Conservation (phyloP, 2,797 vertebrate species). For the Microctenopoma steveboyesi region DNA sequence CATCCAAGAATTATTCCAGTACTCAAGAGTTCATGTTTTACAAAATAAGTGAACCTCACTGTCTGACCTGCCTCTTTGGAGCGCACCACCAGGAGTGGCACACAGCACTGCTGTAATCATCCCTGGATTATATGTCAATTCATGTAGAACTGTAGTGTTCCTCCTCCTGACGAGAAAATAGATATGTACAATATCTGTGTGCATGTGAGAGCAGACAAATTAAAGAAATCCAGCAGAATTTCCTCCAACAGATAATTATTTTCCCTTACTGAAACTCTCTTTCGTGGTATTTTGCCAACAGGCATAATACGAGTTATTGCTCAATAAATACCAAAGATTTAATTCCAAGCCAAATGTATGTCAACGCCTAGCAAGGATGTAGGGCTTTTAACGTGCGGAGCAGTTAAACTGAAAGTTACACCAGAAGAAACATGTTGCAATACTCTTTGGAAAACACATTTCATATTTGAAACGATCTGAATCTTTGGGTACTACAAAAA, state of each 20-base stretch:
- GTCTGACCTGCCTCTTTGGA: constrained; percentile 53
- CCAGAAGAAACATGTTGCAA: constrained; percentile 74
- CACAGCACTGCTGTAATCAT: constrained; percentile 21
- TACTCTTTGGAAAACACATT: constrained; percentile 78
- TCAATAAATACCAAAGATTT: constrained; percentile 79
- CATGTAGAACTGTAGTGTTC: constrained; percentile 41
- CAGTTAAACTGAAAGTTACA: constrained; percentile 72
- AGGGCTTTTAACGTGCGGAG: constrained; percentile 61
- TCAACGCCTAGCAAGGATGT: constrained; percentile 71
- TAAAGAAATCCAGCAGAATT: constrained; percentile 65
- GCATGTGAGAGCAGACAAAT: constrained; percentile 63
- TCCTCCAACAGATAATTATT: constrained; percentile 64
- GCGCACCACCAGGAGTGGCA: constrained; percentile 39
- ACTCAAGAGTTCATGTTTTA: constrained; percentile 67
- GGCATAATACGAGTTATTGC: constrained; percentile 78
- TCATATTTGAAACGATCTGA: constrained; percentile 69
- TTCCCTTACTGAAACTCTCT: constrained; percentile 61
- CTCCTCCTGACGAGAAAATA: constrained; percentile 49
- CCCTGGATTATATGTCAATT: constrained; percentile 51
- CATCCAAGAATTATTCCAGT: constrained; percentile 60
- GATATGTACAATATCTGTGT: constrained; percentile 42
- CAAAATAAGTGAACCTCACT: constrained; percentile 40
- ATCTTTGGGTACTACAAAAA: constrained; percentile 79
- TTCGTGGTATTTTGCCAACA: constrained; percentile 69
- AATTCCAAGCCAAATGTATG: constrained; percentile 76